Evolutionary conservation across 2,888 invertebrate species (phyloP).

Genomic region (Cybosia mesomella): DNA sequence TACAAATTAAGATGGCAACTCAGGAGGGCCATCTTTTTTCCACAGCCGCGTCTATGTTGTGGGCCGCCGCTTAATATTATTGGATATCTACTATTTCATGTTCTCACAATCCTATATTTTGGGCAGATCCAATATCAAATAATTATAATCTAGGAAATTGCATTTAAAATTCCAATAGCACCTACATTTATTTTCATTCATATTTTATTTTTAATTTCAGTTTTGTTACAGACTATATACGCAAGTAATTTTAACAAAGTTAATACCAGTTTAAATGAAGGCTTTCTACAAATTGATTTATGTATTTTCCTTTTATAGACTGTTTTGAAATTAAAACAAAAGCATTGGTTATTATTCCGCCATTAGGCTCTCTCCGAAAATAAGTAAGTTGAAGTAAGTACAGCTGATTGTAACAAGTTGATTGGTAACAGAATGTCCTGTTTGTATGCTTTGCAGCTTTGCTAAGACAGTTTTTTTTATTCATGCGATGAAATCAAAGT

Average conservation of each 20-base stretch:
- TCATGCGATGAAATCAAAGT: background rate
- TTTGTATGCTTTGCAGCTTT: background rate
- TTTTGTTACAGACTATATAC: no score
- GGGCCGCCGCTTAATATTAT: no score
- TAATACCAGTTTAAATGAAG: conserved; percentile 41
- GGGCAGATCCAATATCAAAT: no score
- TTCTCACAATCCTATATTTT: no score
- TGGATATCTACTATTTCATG: no score
- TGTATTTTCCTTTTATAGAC: conserved; percentile 38
- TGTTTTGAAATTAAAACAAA: conserved; percentile 37
- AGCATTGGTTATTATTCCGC: conserved; percentile 31
- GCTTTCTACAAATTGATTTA: conserved; percentile 54
- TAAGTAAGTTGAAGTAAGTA: conserved; percentile 15
- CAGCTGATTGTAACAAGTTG: conserved; percentile 18
- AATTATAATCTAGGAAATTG: no score
- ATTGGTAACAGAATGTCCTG: conserved; percentile 22
- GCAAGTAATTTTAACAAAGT: conserved; percentile 27
- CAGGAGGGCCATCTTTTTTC: no score
- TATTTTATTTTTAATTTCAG: no score
- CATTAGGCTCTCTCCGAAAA: conserved; percentile 5
- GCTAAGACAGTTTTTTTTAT: background rate
- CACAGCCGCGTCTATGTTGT: no score
- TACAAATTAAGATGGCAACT: no score
- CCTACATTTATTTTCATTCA: no score
- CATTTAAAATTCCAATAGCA: no score